Base-by-base conservation (phyloP, 2,888 invertebrate species). In the Boloria euphrosyne region DNA sequence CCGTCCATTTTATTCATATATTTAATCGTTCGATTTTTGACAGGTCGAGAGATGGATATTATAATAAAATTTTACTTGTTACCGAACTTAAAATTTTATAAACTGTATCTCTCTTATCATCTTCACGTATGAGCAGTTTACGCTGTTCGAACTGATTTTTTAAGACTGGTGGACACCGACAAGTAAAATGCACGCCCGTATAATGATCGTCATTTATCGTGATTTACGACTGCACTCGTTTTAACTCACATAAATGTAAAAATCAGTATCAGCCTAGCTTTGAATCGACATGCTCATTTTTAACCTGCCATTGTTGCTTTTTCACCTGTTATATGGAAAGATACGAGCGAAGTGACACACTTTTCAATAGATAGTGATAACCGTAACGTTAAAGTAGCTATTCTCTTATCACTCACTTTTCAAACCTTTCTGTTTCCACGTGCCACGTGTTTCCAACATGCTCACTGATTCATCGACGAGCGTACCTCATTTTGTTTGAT, bases 291-390 rank as follows among this genome's bases (percentile, higher is more conserved):
- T 53, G 4, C 14, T 27, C 31, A 14, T 22, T 14, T 52, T 13
- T 22, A 14, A n/a, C 27, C 38, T 18, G n/a, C 46, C 13, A 38
- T 53, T 54, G 43, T 51, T 53, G 31, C 51, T 67, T 73, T 75
- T 79, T 74, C 75, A 82, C 82, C 83, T 84, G 79, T 74, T 72
- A 72, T 65, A 68, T 17, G 51, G 69, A 73, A 75, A 69, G 71
- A 66, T 76, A 81, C 79, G 83, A 80, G 70, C 62, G 31, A 66
- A 78, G 76, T 85, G 89, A 88, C 89, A 87, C 83, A 87, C 82
- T 84, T 87, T 75, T 78, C 74, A 70, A 68, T 70, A 70, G 86
- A 85, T 86, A 84, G 70, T 68, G 62, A 31, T 59, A 79, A 80
- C 79, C 79, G 70, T 74, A 75, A 70, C 74, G 69, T 78, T 76